A percentile compares a stretch with the other conserved stretches of the same genome.
Conservation (phyloP, 2,797 vertebrate genomes). For the Malurus splendens region DNA sequence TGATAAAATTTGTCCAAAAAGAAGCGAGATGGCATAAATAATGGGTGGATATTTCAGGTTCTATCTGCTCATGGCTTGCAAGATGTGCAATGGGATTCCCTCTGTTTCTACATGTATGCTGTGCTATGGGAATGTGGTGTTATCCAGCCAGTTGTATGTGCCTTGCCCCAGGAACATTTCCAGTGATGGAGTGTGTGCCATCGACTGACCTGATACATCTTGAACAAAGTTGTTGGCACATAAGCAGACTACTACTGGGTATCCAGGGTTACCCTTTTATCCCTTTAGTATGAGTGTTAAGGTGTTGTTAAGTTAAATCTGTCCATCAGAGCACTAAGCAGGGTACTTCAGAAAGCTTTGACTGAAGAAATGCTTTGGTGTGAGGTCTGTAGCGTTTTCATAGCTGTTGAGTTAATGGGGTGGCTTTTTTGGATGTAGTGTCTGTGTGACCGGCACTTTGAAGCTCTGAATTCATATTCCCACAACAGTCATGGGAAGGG, state of each 20-base stretch:
- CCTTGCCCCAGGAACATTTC: neutral
- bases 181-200: neutral
- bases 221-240: neutral
- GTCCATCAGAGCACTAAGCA: rapidly evolving
- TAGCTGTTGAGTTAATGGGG: neutral
- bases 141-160: rapidly evolving
- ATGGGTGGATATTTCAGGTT: neutral
- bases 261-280: neutral
- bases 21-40: neutral
- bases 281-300: neutral
- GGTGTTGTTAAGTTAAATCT: neutral
- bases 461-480: neutral
- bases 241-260: neutral
- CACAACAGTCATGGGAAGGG: neutral
- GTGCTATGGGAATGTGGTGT: neutral
- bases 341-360: neutral
- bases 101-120: rapidly evolving
- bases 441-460: neutral
- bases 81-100: neutral
- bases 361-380: neutral
- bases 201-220: neutral
- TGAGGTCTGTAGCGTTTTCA: neutral
- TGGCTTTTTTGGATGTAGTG: neutral
- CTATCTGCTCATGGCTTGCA: neutral
- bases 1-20: neutral